These are phyloP conservation scores for Eilema sororculum DNA, from an alignment of 2,888 invertebrate species.

Conservation along the genomic window DNA sequence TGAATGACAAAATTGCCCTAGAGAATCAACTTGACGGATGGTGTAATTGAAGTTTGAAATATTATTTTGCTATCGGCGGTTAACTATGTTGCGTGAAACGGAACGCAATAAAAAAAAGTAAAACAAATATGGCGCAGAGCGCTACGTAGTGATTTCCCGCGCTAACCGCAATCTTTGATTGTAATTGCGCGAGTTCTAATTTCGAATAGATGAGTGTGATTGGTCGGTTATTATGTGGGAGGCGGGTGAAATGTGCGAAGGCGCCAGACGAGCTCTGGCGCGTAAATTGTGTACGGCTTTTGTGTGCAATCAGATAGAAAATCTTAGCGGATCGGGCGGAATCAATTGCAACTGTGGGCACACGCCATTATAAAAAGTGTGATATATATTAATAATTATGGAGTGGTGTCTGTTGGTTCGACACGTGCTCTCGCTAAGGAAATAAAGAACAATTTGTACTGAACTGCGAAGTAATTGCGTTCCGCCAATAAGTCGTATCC, in stretches of 20 bases:
- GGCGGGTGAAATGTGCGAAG: slow-evolving; percentile 61
- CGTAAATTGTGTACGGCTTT: slow-evolving; percentile 64
- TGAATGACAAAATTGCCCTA: slow-evolving; percentile 77
- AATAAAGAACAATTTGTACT: slow-evolving; percentile 48
- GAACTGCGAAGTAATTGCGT: slow-evolving; percentile 48
- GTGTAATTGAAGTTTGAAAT: slow-evolving; percentile 76
- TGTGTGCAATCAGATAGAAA: slow-evolving; percentile 67
- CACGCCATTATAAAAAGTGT: slow-evolving; percentile 58
- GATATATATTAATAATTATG: slow-evolving; percentile 66
- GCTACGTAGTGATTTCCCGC: slow-evolving; percentile 56
- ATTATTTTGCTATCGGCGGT: slow-evolving; percentile 64
- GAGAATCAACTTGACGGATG: slow-evolving; percentile 70
- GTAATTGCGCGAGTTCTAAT: slow-evolving; percentile 73
- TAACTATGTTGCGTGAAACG: slow-evolving; percentile 64
- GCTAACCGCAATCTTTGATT: slow-evolving; percentile 62
- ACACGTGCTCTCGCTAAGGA: slow-evolving; percentile 46
- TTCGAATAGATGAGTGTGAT: slow-evolving; percentile 76
- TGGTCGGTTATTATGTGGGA: slow-evolving; percentile 61
- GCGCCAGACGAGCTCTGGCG: slow-evolving; percentile 64
- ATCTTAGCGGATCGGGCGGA: slow-evolving; percentile 61
- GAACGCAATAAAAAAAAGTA: slow-evolving; percentile 47
- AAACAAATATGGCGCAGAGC: slow-evolving; percentile 63
- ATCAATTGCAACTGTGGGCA: slow-evolving; percentile 63
- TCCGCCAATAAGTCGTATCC: slow-evolving; percentile 27
- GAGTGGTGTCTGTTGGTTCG: slow-evolving; percentile 56